phyloP scores from a whole-genome alignment of 1,140 invertebrate genomes.

The Drosophila baimaii region DNA sequence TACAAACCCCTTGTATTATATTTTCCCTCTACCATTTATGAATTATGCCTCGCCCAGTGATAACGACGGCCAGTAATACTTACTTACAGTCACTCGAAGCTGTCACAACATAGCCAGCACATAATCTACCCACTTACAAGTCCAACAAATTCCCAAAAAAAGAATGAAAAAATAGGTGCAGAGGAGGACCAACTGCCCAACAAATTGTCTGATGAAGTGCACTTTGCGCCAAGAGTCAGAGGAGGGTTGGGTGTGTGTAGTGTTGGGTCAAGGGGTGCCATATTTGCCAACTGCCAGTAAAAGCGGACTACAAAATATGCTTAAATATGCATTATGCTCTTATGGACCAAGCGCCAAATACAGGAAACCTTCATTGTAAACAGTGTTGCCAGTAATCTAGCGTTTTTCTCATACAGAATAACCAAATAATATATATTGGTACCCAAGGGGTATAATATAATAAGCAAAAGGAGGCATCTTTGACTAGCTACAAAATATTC shows the following conservation, averaged over 20 bases:
- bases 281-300: constrained; percentile 58
- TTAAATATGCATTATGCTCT: constrained; percentile 82
- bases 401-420: neutral
- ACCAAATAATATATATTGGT: too few species aligned
- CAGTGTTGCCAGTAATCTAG: constrained; percentile 27
- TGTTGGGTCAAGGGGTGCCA: constrained; percentile 15
- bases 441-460: too few species aligned
- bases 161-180: neutral
- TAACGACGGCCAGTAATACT: constrained; percentile 1
- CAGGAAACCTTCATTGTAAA: constrained; percentile 7
- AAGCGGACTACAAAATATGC: constrained; percentile 80
- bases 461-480: too few species aligned
- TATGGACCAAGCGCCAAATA: constrained; percentile 50
- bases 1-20: neutral
- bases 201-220: constrained; percentile 78
- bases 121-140: constrained; percentile 51
- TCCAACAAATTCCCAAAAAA: constrained; percentile 5
- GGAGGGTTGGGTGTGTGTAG: constrained; percentile 1
- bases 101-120: constrained; percentile 33
- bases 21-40: neutral
- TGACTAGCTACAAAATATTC: too few species aligned
- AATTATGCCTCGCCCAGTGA: neutral
- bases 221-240: constrained; percentile 50
- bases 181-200: constrained; percentile 20
- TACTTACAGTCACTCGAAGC: constrained; percentile 17